These are phyloP conservation scores for Siderastrea siderea DNA, from an alignment of 92 coral and sea anemone genomes.

Conservation along the genomic window DNA sequence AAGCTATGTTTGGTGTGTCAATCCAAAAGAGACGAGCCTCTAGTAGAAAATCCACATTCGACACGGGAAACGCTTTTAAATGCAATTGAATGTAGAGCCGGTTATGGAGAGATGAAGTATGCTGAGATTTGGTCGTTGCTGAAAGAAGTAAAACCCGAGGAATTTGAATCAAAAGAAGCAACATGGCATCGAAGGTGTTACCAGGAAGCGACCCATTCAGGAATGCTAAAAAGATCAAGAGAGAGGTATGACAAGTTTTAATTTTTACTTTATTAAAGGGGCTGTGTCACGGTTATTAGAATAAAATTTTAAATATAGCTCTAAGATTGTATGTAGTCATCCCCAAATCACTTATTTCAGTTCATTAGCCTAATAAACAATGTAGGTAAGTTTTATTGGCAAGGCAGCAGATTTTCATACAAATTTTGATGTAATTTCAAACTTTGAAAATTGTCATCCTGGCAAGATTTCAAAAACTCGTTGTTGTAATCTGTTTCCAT, in stretches of 20 bases:
- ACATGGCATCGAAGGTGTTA: conserved; percentile 66
- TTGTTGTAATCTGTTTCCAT: no score
- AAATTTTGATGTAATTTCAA: no score
- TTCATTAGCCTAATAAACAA: not conserved
- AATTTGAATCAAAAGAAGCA: conserved; percentile 10
- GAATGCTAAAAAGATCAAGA: conserved; percentile 53
- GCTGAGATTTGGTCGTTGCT: no score
- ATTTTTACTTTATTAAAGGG: no score
- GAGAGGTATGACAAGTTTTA: not conserved
- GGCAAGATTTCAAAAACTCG: no score
- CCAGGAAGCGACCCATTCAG: conserved; percentile 37
- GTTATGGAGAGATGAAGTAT: no score
- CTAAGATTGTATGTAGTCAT: conserved; percentile 2
- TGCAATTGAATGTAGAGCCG: no score
- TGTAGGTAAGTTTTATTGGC: no score
- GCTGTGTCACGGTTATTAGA: not conserved
- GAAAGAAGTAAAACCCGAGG: not conserved
- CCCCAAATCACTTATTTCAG: conserved; percentile 14
- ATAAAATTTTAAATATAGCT: conserved; percentile 26
- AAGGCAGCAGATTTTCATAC: no score
- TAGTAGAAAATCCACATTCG: not conserved
- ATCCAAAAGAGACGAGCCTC: not conserved
- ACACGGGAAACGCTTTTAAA: no score
- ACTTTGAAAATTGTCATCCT: no score
- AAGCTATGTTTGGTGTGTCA: no score